Base-by-base conservation (phyloP, 1,140 invertebrate genomes). In the Caerostris darwini region DNA sequence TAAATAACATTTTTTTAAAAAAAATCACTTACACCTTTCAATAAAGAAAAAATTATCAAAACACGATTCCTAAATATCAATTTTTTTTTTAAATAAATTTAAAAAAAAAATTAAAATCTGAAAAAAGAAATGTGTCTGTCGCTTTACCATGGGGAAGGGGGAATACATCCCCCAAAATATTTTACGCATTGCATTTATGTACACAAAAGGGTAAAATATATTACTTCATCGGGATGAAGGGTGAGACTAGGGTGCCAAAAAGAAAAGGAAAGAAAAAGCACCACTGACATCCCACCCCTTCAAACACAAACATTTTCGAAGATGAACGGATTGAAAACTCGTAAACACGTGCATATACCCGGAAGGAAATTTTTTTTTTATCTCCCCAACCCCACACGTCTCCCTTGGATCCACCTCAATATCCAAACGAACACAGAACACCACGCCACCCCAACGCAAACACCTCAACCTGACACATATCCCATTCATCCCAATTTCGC, bases 401-500 rank as follows among this genome's bases (percentile, higher is more conserved):
- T 77, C 71, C 71, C 71, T 19, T 34, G 8, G 71, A 34, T 53
- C 14, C 71, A 53, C 71, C n/a, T 12, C 82, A 58, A n/a, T 54
- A 19, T 58, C 83, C 7, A 14, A 58, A 8, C 12, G 83, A 58
- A 56, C 82, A n/a, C 14, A 8, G n/a, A 64, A n/a, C n/a, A n/a
- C n/a, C n/a, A n/a, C n/a, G n/a, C n/a, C 50, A n/a, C n/a, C 50
- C 58, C 34, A 64, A 64, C 64, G 34, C 59, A 88, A 64, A 88
- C 86, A 88, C 59, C 58, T 54, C 82, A 83, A 56, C 54, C 82
- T 34, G 82, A 88, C 58, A 88, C 59, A 88, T n/a, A 61, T 64
- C 86, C 10, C 58, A 61, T 88, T 88, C 86, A 64, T 88, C 59
- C 86, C 86, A 14, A 88, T 64, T 91, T 81, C 69, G 69, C 58